These are phyloP conservation scores for Nudaria mundana DNA, from an alignment of 2,888 invertebrate genomes.

Conservation along the genomic window DNA sequence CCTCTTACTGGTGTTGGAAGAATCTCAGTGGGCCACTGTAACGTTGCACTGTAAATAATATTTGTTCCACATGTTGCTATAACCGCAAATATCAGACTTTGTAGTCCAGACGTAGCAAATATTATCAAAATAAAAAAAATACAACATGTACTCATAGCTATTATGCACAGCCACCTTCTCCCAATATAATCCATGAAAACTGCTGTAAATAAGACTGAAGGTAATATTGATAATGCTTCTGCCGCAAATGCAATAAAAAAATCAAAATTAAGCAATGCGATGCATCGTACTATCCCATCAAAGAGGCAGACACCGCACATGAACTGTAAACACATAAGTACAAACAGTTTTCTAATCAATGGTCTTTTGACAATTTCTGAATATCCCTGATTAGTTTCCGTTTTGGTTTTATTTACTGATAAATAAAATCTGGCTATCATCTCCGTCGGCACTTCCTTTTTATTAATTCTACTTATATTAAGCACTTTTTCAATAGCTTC, in stretches of 20 bases:
- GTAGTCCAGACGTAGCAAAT: slow-evolving; percentile 37
- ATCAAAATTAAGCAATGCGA: slow-evolving; percentile 49
- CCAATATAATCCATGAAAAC: slow-evolving; percentile 53
- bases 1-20: slow-evolving; percentile 54
- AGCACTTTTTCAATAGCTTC: slow-evolving; percentile 49
- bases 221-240: slow-evolving; percentile 54
- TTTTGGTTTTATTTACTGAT: slow-evolving; percentile 24
- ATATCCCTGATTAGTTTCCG: slow-evolving; percentile 37
- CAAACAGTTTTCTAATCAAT: slow-evolving; percentile 42
- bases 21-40: slow-evolving; percentile 59
- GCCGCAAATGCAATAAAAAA: slow-evolving; percentile 57
- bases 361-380: slow-evolving; percentile 49
- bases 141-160: slow-evolving; percentile 38
- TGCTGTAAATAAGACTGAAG: slow-evolving; percentile 48
- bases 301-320: slow-evolving; percentile 52
- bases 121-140: slow-evolving; percentile 46
- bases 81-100: slow-evolving; percentile 47
- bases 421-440: slow-evolving; percentile 48
- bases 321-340: slow-evolving; percentile 45
- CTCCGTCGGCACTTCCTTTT: slow-evolving; percentile 45
- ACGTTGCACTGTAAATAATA: slow-evolving; percentile 43
- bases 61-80: slow-evolving; percentile 54
- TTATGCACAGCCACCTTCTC: slow-evolving; percentile 48
- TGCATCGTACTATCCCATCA: slow-evolving; percentile 51
- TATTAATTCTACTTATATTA: slow-evolving; percentile 50